These are phyloP conservation scores for Pardosa pseudoannulata DNA, from an alignment of 2,888 invertebrate species.

Conservation along the genomic window DNA sequence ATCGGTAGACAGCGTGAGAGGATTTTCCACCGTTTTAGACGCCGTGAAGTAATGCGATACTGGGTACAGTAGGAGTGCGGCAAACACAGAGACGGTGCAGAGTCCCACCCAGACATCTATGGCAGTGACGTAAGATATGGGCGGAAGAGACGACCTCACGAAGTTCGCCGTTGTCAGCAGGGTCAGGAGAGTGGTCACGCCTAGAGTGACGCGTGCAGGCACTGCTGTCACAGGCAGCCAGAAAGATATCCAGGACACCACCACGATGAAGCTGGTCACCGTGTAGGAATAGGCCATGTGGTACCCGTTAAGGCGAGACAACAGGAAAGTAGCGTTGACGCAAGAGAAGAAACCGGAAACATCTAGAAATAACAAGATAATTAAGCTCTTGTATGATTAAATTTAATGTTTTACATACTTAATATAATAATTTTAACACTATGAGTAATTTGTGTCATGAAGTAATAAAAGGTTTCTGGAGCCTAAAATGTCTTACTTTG, in stretches of 20 bases:
- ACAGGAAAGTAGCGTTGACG: conserved; percentile 60
- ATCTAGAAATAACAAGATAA: too few relatives aligned
- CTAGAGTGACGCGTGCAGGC: conserved; percentile 57
- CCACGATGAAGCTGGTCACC: conserved; percentile 59
- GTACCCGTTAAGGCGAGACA: conserved; percentile 58
- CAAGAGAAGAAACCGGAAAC: conserved; percentile 60
- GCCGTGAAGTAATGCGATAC: conserved; percentile 20
- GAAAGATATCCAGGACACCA: conserved; percentile 68
- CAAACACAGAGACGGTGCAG: conserved; percentile 52
- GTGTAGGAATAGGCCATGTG: conserved; percentile 62
- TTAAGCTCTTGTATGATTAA: too few relatives aligned
- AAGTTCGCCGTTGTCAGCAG: conserved; percentile 60
- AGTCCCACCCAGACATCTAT: conserved; percentile 68
- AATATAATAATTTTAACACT: too few relatives aligned
- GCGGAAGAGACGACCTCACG: conserved; percentile 42
- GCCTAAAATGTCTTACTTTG: too few relatives aligned
- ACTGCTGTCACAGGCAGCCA: conserved; percentile 56
- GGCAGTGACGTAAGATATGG: conserved; percentile 64
- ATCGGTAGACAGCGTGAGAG: background rate
- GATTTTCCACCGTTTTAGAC: background rate
- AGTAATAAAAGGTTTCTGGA: too few relatives aligned
- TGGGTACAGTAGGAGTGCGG: conserved; percentile 48
- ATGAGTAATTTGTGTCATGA: too few relatives aligned
- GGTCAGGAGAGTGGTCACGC: conserved; percentile 64
- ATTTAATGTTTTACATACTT: too few relatives aligned